Evolutionary conservation across 2,113 vertebrate genomes (phyloP).

Genomic region (Dendrocopos noguchii): DNA sequence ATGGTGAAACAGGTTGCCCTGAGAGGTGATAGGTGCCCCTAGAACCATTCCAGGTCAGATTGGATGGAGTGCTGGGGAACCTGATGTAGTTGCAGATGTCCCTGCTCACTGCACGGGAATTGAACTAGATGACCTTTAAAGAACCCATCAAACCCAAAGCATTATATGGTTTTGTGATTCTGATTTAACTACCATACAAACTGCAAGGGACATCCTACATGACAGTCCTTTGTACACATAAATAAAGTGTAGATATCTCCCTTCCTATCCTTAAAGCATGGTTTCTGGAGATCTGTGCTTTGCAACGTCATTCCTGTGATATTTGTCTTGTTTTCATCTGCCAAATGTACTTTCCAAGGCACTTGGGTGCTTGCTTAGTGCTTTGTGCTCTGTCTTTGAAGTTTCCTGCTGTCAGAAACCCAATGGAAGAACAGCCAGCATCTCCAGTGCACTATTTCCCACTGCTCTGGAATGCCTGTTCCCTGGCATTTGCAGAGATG

Average conservation of each 20-base stretch:
- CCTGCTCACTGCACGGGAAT: too few species aligned
- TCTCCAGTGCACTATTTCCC: background rate
- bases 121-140: too few species aligned
- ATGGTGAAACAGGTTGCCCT: too few species aligned
- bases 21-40: too few species aligned
- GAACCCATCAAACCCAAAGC: too few species aligned
- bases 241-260: background rate
- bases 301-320: background rate
- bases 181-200: background rate
- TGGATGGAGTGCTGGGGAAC: too few species aligned
- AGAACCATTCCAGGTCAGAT: too few species aligned
- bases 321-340: background rate
- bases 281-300: background rate
- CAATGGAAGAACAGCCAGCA: background rate
- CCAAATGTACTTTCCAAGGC: background rate
- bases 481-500: accelerated
- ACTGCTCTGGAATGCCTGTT: accelerated
- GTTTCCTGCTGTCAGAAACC: background rate
- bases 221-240: background rate
- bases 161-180: too few species aligned
- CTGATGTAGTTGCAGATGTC: too few species aligned
- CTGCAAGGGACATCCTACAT: background rate
- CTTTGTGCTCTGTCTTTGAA: background rate
- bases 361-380: background rate
- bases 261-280: background rate